Evolutionary conservation across 2,113 vertebrate species (phyloP), one percentile per base, ranked within the genome.

Genomic region (Anhinga rufa): DNA sequence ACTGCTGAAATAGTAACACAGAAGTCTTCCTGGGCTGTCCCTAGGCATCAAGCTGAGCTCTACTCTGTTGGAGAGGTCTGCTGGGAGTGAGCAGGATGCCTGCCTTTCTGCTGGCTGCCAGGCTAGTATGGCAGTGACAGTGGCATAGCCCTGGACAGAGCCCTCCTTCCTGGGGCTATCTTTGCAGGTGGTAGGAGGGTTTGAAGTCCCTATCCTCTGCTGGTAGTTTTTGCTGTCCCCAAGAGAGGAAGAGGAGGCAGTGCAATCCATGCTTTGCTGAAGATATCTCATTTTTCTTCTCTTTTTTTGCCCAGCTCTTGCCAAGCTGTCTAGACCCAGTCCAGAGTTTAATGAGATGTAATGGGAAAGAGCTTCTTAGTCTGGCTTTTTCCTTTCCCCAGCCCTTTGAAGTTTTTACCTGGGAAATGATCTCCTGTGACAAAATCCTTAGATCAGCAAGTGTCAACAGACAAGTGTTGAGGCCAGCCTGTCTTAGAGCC

Each of bases 1-100:
- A 31, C 6, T 1, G 4, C 46, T 81, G 71, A 7, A 31, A 9
- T 28, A 12, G 32, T 15, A 46, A 38, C 29, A 17, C 0, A 2
- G 31, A 7, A 40, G 58, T 7, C 20, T 64, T 44, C 12, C 48
- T 9, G 4, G 72, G 15, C 55, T 82, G 60, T 28, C 32, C 14
- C 8, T 5, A 2, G 57, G 42, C n/a, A 7, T 26, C 17, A 10
- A 17, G 15, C 38, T 77, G 9, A 60, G 29, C 31, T 65, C 17
- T 40, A 14, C 29, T 20, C n/a, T 2, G 0, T 9, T 24, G 65
- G 28, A 0, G 17, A 25, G 17, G 6, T 14, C 19, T 36, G 4
- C 26, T 58, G 40, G 87, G 9, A 26, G 34, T 4, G 55, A 40
- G 51, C 24, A n/a, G 75, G 57, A 5, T 64, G 12, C 19, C 51